Base-by-base conservation (phyloP, 2,113 vertebrate genomes). In the Falcunculus frontatus region DNA sequence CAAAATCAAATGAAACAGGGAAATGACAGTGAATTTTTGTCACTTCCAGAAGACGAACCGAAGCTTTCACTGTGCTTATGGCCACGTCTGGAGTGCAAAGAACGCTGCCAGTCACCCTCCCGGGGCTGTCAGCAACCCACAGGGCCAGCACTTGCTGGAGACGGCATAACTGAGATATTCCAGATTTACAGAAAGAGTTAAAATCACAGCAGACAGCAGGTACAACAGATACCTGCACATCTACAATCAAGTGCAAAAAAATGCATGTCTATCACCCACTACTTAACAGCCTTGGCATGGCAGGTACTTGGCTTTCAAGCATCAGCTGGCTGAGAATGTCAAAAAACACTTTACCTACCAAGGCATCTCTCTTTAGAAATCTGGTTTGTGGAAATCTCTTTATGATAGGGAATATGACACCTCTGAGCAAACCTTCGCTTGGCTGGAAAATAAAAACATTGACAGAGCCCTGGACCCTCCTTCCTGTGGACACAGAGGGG, bases 161-260 rank as follows among this genome's bases (percentile, higher is more conserved):
- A 68, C 1, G 4, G 93, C 79, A 96, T 76, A 75, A 72, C 9
- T 72, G 87, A 91, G 95, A 87, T 29, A 84, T 44, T 75, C 53
- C 73, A 90, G 53, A 30, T 68, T 74, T 59, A 75, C 3, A 65
- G 60, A 37, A 76, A 88, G 88, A 81, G 56, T 75, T 84, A 52
- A 84, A 89, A 95, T 64, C 84, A 44, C 7, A 91, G 80, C 91
- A 90, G 89, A 95, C 94, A 96, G 89, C 93, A 95, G 69, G 69
- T 68, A 94, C 84, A 84, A 79, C 84, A 91, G 80, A 96, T 64
- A 95, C 77, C 80, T 95, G 87, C 87, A 87, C 18, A 29, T 25
- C 84, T 72, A 47, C 46, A 78, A 72, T 67, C 89, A 78, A 78
- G 80, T 82, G 81, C 56, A 94, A 91, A 95, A 65, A 89, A 52